Percentiles rank a stretch among this genome's conserved stretches.
Evolutionary conservation across 2,888 invertebrate species (phyloP).

Genomic region (Morinoia aosen): DNA sequence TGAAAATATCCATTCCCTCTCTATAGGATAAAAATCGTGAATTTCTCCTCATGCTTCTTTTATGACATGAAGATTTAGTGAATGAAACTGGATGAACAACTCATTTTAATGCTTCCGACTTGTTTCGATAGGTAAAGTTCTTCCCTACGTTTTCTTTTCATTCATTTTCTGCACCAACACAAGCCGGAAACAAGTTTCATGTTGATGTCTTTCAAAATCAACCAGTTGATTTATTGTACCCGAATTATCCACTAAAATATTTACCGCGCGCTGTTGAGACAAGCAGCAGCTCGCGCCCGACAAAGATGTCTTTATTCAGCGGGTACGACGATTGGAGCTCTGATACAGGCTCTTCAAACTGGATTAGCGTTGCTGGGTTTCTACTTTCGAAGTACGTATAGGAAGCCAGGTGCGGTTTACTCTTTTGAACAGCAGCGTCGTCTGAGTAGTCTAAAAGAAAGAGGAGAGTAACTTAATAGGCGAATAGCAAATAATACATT

Average conservation of each 20-base stretch:
- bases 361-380: background rate
- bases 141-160: background rate
- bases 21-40: background rate
- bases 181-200: background rate
- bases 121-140: background rate
- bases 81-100: background rate
- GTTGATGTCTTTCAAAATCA: background rate
- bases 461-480: too few species aligned
- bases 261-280: background rate
- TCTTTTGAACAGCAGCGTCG: too few species aligned
- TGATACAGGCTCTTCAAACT: background rate
- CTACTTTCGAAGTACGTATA: background rate
- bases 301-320: background rate
- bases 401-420: too few species aligned
- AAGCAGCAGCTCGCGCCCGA: background rate
- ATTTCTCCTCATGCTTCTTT: background rate
- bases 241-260: background rate
- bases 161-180: background rate
- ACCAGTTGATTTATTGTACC: background rate
- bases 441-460: too few species aligned
- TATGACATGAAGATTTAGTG: background rate
- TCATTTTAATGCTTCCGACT: background rate
- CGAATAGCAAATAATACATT: too few species aligned
- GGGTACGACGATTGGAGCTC: background rate
- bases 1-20: background rate